These are phyloP conservation scores for Vanessa tameamea DNA, from an alignment of 1,140 invertebrate genomes.

Conservation along the genomic window DNA sequence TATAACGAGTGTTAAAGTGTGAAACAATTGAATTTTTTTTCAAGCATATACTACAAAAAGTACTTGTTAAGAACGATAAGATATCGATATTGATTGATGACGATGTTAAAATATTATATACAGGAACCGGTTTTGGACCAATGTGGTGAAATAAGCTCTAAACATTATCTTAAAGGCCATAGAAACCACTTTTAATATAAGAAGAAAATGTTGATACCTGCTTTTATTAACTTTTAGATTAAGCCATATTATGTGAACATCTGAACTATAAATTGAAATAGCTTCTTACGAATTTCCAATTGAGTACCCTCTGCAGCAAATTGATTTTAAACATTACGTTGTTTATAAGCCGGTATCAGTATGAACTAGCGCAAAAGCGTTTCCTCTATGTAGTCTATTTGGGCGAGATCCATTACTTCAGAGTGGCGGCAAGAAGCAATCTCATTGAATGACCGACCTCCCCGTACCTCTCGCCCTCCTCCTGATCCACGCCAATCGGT, in stretches of 20 bases:
- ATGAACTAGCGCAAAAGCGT: constrained; percentile 64
- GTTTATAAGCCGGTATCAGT: constrained; percentile 25
- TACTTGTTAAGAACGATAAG: too few species aligned
- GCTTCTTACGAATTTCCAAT: constrained; percentile 25
- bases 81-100: too few species aligned
- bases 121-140: too few species aligned
- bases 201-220: too few species aligned
- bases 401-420: constrained; percentile 81
- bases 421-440: constrained; percentile 81
- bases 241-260: constrained; percentile 5
- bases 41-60: too few species aligned
- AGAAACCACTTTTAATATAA: too few species aligned
- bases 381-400: constrained; percentile 80
- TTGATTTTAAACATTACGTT: constrained; percentile 30
- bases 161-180: too few species aligned
- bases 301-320: constrained; percentile 15
- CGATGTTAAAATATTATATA: too few species aligned
- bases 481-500: constrained; percentile 76
- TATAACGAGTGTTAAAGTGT: too few species aligned
- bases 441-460: constrained; percentile 81
- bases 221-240: not conserved
- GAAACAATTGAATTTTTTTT: too few species aligned
- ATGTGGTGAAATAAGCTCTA: too few species aligned
- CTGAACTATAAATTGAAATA: constrained; percentile 20
- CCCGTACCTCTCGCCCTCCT: constrained; percentile 47